phyloP scores from a whole-genome alignment of 92 coral and sea anemone genomes.

The Epizoanthus rinbou region DNA sequence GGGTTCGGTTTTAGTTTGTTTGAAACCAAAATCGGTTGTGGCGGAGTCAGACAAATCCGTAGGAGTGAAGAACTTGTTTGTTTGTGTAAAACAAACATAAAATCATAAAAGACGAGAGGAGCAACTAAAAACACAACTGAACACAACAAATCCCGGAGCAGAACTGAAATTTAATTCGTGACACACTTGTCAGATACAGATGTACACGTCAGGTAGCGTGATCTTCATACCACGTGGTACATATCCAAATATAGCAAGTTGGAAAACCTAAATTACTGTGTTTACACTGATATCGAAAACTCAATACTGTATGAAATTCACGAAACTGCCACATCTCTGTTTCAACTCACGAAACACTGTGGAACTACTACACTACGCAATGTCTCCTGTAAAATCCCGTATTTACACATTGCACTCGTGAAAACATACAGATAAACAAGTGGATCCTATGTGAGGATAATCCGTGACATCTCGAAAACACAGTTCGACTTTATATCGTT shows the following conservation, averaged over 20 bases:
- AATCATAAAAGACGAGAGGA: not conserved
- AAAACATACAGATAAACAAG: constrained; percentile 21
- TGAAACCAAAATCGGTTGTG: not conserved
- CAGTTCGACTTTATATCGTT: constrained; percentile 20
- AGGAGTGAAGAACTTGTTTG: not conserved
- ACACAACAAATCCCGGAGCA: not conserved
- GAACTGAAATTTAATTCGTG: not conserved
- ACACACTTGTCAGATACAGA: constrained; percentile 8
- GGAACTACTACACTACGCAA: constrained; percentile 13
- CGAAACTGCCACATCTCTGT: constrained; percentile 28
- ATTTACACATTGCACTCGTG: constrained; percentile 13
- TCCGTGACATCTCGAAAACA: constrained; percentile 17
- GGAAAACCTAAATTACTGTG: constrained; percentile 26
- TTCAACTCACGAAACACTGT: constrained; percentile 18
- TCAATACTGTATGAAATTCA: constrained; percentile 24
- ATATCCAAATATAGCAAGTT: not conserved
- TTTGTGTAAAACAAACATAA: not conserved
- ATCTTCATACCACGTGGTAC: not conserved
- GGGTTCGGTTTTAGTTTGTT: too few relatives aligned
- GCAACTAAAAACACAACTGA: not conserved
- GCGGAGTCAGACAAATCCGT: not conserved
- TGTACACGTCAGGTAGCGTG: not conserved
- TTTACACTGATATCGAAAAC: constrained; percentile 24
- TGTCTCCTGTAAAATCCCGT: constrained; percentile 16
- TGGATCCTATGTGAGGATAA: constrained; percentile 32